Percentiles rank a stretch among this genome's conserved stretches.
Conservation (phyloP, 2,113 vertebrate species). For the Clarias gariepinus region DNA sequence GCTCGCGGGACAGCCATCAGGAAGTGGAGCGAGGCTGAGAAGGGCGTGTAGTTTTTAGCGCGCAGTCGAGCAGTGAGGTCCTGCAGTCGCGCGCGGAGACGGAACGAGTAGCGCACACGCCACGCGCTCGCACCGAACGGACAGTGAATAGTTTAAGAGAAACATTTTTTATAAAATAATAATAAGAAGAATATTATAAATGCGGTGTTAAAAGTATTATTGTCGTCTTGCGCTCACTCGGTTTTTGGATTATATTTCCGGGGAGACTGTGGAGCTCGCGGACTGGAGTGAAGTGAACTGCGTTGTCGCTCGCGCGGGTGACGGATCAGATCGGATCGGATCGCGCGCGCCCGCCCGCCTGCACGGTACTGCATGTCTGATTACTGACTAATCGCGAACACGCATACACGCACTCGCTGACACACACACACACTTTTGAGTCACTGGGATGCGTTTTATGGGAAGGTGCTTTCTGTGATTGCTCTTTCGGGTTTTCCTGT, state of each 20-base stretch:
- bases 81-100: slow-evolving; percentile 52
- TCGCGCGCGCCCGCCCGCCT: slow-evolving; percentile 2
- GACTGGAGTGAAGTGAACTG: neutral
- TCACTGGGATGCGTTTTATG: slow-evolving; percentile 51
- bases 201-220: too few species aligned
- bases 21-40: slow-evolving; percentile 49
- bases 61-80: slow-evolving; percentile 54
- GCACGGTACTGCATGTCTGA: slow-evolving; percentile 46
- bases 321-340: slow-evolving; percentile 13
- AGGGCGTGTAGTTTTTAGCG: slow-evolving; percentile 54
- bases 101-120: slow-evolving; percentile 11
- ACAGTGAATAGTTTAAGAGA: too few species aligned
- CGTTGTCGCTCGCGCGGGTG: slow-evolving; percentile 45
- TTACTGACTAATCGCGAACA: slow-evolving; percentile 52
- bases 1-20: slow-evolving; percentile 46
- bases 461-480: slow-evolving; percentile 51
- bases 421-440: slow-evolving; percentile 36
- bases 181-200: too few species aligned
- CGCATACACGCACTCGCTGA: slow-evolving; percentile 13
- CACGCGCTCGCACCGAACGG: neutral
- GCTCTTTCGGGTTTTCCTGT: slow-evolving; percentile 47
- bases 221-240: neutral
- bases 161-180: too few species aligned
- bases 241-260: slow-evolving; percentile 40
- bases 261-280: slow-evolving; percentile 1